Conservation (phyloP, 2,797 vertebrate genomes). For the Echeneis naucrates region DNA sequence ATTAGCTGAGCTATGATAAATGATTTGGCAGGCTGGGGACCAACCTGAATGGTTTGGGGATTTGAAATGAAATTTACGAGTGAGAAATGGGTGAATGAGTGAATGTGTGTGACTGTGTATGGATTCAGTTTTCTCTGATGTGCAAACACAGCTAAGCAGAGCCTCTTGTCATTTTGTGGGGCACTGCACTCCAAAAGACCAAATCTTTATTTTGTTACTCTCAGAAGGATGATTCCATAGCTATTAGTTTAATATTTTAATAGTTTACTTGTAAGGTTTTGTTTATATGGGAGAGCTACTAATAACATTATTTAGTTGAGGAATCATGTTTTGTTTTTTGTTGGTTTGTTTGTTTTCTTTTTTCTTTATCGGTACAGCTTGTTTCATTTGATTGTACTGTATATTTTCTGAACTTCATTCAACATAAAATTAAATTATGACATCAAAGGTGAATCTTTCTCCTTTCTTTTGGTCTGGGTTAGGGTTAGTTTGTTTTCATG, state of each 20-base stretch:
- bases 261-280: constrained; percentile 86
- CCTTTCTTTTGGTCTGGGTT: too few species aligned
- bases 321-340: constrained; percentile 74
- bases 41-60: constrained; percentile 33
- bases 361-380: constrained; percentile 82
- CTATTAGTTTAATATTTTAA: constrained; percentile 82
- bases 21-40: constrained; percentile 24
- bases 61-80: constrained; percentile 31
- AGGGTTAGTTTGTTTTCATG: neutral
- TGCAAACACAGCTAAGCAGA: constrained; percentile 73
- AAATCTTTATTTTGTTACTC: constrained; percentile 89
- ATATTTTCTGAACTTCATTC: constrained; percentile 94
- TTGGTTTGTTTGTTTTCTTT: too few species aligned
- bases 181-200: constrained; percentile 82
- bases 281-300: constrained; percentile 84
- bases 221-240: constrained; percentile 80
- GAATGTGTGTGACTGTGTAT: constrained; percentile 50
- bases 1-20: constrained; percentile 31
- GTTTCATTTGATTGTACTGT: constrained; percentile 91
- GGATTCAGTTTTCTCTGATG: constrained; percentile 62
- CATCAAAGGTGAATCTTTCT: constrained; percentile 26
- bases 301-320: constrained; percentile 84
- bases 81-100: constrained; percentile 16
- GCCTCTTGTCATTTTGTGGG: constrained; percentile 72
- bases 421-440: constrained; percentile 91